Base-by-base conservation (phyloP, 1,140 invertebrate species). In the Sycobia sp. region DNA sequence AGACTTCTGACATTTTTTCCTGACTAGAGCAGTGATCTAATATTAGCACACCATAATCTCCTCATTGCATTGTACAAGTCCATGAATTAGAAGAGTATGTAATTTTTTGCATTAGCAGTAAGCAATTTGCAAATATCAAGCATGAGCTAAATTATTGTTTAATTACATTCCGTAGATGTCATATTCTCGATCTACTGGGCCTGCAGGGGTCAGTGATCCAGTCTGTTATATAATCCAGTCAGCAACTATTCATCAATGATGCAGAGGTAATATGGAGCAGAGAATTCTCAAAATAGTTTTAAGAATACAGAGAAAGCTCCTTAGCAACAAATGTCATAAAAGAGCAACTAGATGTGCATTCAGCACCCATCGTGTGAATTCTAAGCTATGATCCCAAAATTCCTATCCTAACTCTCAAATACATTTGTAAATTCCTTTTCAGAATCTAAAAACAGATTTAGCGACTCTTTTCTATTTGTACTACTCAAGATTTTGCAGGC, bases 281-380 rank as follows among this genome's bases (percentile, higher is more conserved):
- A 62, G 64, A 62, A 70, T 72, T 78, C 74, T 76, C 71, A 76
- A 77, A 78, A 78, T 77, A 77, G 73, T 76, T 75, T 69, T 66
- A 53, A 66, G 43, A 69, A 53, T 53, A 58, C 47, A 32, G 62
- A 65, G 49, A 53, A 46, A 59, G 59, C 22, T 58, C 13, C 13
- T 46, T 46, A 53, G 27, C 9, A 16, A 56, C 23, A 22, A 22
- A 44, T 46, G 29, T 46, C 47, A 65, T 57, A 43, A 64, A 57
- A 57, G 53, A 57, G 22, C 32, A 43, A 64, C 18, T 64, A 43
- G 39, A 54, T 57, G 39, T 22, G 4, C 29, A 34, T 50, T 29
- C 11, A 61, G 46, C 39, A 10, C 43, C 47, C 50, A 46, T 53
- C 16, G 9, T 18, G 13, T 36, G n/a, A 22, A 57, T 59, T 53